Base-by-base conservation (phyloP, 2,113 vertebrate genomes). In the Petrocephalus zakoni region DNA sequence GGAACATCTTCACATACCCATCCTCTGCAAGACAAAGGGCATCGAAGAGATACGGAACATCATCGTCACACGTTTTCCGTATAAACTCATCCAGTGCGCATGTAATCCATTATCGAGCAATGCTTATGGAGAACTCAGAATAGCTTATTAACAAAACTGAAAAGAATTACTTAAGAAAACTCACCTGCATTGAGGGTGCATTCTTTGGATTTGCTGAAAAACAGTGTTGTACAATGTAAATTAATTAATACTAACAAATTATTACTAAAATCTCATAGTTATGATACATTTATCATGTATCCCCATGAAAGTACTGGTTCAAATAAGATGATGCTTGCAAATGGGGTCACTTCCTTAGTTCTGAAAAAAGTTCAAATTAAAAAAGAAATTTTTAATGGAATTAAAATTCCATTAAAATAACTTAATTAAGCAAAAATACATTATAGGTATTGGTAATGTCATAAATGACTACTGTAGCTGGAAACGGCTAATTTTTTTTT, bases 1-100 rank as follows among this genome's bases (percentile, higher is more conserved):
- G 95, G 91, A 97, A 98, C 97, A 98, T 97, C 92, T 97, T 96
- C 91, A 98, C 97, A 0, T 96, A 95, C 21, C 97, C 94, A 82
- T 98, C 97, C 92, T 98, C 97, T 98, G 95, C 42, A 22, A 88
- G 75, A 64, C 42, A 7, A 49, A 68, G 15, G 13, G 58, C 8
- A 58, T 9, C 2, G 46, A 34, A 58, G 37, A n/a, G 37, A 51
- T 4, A 55, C 2, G 17, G 5, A 9, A 5, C 15, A 25, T 25
- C 68, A 72, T 34, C 19, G 1, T 29, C 47, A 34, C 6, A 42
- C 4, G 5, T 2, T 78, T 42, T 37, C 34, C 29, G 6, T 19
- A n/a, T n/a, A 47, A 49, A 19, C 46, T n/a, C 13, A 52, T 52
- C 29, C 7, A 19, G 11, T n/a, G 13, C 10, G 25, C 21, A 64